Evolutionary conservation across 2,113 vertebrate genomes (phyloP).

Genomic region (Salvelinus alpinus): DNA sequence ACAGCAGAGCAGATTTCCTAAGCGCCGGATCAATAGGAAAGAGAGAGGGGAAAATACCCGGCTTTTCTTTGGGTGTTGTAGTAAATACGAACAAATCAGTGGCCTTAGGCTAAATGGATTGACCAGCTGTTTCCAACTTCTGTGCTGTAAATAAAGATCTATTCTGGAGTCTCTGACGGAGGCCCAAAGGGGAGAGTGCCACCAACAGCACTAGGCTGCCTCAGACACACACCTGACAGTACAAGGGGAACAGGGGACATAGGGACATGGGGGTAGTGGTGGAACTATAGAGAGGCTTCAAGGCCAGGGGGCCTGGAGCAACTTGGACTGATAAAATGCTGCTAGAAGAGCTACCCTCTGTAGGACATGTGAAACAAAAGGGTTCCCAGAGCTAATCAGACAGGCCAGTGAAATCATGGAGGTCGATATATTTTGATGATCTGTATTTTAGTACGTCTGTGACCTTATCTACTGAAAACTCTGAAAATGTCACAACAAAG

Average conservation of each 20-base stretch:
- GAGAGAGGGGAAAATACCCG: slow-evolving; percentile 79
- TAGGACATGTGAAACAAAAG: neutral
- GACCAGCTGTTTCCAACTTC: slow-evolving; percentile 81
- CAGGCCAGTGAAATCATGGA: neutral
- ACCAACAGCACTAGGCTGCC: slow-evolving; percentile 33
- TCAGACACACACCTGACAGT: slow-evolving; percentile 16
- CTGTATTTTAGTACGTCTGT: slow-evolving; percentile 3
- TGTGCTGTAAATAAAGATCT: slow-evolving; percentile 83
- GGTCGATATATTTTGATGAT: neutral
- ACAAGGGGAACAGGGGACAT: neutral
- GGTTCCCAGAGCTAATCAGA: neutral
- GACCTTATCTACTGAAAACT: slow-evolving; percentile 2
- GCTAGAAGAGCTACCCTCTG: neutral
- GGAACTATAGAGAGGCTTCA: neutral
- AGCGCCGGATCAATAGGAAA: slow-evolving; percentile 87
- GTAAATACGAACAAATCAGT: slow-evolving; percentile 86
- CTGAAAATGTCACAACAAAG: slow-evolving; percentile 12
- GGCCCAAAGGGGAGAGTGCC: slow-evolving; percentile 56
- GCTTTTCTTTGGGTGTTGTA: slow-evolving; percentile 81
- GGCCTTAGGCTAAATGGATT: slow-evolving; percentile 89
- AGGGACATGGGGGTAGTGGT: neutral
- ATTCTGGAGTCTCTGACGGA: slow-evolving; percentile 70
- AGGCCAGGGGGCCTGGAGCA: neutral
- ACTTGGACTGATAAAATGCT: neutral
- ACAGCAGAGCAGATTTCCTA: slow-evolving; percentile 89